phyloP scores from a whole-genome alignment of 2,113 vertebrate genomes.

The Ciconia maguari region DNA sequence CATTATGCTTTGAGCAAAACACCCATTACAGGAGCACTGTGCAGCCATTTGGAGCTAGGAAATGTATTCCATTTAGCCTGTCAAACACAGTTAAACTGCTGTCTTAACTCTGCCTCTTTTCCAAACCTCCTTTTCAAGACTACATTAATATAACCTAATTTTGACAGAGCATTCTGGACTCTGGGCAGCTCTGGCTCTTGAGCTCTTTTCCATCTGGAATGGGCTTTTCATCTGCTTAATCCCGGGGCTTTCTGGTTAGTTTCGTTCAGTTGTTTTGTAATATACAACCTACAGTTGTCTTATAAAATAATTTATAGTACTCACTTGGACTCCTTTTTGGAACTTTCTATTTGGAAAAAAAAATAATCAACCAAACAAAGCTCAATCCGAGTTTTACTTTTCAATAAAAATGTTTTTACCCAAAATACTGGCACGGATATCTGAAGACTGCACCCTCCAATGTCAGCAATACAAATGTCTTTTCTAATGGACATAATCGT shows the following conservation, averaged over 20 bases:
- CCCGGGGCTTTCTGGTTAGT: background rate
- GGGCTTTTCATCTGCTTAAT: constrained; percentile 1
- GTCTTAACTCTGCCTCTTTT: constrained; percentile 21
- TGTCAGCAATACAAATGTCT: background rate
- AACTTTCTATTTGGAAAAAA: background rate
- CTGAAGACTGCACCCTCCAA: background rate
- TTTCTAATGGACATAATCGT: background rate
- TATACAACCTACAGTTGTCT: background rate
- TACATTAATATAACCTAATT: constrained; percentile 22
- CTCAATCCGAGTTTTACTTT: background rate
- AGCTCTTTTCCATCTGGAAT: constrained; percentile 44
- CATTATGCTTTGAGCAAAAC: constrained; percentile 36
- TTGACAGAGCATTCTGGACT: constrained; percentile 35
- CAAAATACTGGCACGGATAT: background rate
- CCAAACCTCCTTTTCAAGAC: constrained; percentile 29
- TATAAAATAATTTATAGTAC: constrained; percentile 19
- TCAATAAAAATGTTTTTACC: background rate
- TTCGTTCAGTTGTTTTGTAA: constrained; percentile 13
- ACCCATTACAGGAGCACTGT: constrained; percentile 10
- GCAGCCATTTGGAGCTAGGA: constrained; percentile 21
- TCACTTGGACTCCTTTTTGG: background rate
- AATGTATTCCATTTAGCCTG: constrained; percentile 52
- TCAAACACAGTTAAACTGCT: constrained; percentile 42
- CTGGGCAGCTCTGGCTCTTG: background rate
- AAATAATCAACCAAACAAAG: background rate